Evolutionary conservation across 1,140 invertebrate genomes (phyloP).

Genomic region (Drosophila murphyi): DNA sequence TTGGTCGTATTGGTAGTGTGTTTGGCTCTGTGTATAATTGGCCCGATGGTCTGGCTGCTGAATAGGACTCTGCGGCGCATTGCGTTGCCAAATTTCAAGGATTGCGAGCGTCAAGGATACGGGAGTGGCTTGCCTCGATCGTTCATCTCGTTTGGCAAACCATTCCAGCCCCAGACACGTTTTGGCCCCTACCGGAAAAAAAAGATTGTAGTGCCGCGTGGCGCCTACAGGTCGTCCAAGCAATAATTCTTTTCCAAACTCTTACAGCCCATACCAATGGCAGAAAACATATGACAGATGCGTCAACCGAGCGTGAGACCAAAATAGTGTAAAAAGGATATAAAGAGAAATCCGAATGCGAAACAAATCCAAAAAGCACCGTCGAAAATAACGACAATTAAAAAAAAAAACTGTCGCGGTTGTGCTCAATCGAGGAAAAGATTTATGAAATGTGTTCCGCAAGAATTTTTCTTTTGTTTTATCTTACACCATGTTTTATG

Average conservation of each 20-base stretch:
- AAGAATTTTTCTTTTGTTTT: slow-evolving; percentile 45
- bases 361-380: slow-evolving; percentile 22
- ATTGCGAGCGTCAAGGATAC: background rate
- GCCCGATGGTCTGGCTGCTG: slow-evolving; percentile 16
- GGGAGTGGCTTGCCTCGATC: slow-evolving; percentile 20
- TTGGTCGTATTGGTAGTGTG: slow-evolving; percentile 1
- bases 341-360: background rate
- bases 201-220: background rate
- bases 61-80: slow-evolving; percentile 15
- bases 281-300: background rate
- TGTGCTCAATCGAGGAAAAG: slow-evolving; percentile 73
- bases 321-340: slow-evolving; percentile 1
- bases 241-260: slow-evolving; percentile 1
- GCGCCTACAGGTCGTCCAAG: background rate
- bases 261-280: background rate
- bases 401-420: slow-evolving; percentile 39
- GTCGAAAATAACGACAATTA: slow-evolving; percentile 66
- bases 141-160: slow-evolving; percentile 30
- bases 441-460: slow-evolving; percentile 77
- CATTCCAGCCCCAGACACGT: background rate
- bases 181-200: slow-evolving; percentile 21
- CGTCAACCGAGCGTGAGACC: slow-evolving; percentile 5
- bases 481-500: slow-evolving; percentile 17
- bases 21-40: slow-evolving; percentile 2
- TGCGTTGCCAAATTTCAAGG: background rate